A percentile compares a stretch with the other conserved stretches of the same genome.
Evolutionary conservation across 2,888 invertebrate species (phyloP).

Genomic region (Eupithecia insigniata): DNA sequence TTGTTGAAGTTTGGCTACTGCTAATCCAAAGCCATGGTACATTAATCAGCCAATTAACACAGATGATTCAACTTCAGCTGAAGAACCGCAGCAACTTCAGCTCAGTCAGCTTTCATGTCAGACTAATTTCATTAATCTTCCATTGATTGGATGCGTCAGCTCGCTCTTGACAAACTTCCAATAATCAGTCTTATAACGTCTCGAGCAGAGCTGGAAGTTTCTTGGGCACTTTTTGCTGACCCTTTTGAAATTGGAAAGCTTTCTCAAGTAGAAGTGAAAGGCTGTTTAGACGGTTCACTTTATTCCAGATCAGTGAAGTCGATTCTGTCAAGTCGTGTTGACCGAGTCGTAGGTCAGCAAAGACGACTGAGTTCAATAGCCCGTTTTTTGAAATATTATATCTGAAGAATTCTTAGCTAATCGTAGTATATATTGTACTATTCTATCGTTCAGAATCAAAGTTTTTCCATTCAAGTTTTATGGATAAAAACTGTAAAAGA

Average conservation of each 20-base stretch:
- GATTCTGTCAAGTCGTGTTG: constrained; percentile 25
- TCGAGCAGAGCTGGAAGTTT: constrained; percentile 36
- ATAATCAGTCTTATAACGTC: constrained; percentile 41
- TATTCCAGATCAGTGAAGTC: constrained; percentile 25
- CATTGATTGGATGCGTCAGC: constrained; percentile 62
- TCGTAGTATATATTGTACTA: no score
- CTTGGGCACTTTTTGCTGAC: constrained; percentile 33
- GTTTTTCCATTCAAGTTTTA: background rate
- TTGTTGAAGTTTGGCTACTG: background rate
- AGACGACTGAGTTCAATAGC: constrained; percentile 6
- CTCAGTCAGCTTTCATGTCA: constrained; percentile 49
- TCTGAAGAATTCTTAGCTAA: background rate
- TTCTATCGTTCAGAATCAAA: background rate
- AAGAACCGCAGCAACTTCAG: constrained; percentile 54
- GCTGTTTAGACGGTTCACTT: constrained; percentile 29
- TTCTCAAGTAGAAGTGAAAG: constrained; percentile 20
- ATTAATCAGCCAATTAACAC: constrained; percentile 19
- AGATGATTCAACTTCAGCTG: constrained; percentile 22
- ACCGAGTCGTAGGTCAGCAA: constrained; percentile 16
- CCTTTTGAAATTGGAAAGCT: constrained; percentile 29
- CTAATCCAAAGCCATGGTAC: constrained; percentile 2
- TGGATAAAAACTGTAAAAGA: background rate
- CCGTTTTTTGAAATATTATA: background rate
- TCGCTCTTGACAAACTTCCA: constrained; percentile 36
- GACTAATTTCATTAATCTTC: constrained; percentile 71